Evolutionary conservation across 2,113 vertebrate genomes (phyloP).

Genomic region (Cervus canadensis): DNA sequence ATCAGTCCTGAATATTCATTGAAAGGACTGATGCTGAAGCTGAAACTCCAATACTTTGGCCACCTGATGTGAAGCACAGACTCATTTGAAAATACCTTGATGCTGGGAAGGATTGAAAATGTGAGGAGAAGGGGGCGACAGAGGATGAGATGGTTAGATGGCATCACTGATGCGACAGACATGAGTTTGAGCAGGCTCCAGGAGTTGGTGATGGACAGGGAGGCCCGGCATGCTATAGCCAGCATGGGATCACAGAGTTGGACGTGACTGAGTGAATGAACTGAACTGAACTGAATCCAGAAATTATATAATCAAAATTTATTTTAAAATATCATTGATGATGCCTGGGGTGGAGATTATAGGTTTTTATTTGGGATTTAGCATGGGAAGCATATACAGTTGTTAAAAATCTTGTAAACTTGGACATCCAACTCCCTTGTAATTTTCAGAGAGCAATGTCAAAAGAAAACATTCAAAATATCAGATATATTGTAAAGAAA

Average conservation of each 20-base stretch:
- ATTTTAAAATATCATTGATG: constrained; percentile 24
- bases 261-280: background rate
- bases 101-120: background rate
- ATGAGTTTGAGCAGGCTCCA: background rate
- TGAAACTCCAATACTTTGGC: background rate
- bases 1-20: background rate
- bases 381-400: background rate
- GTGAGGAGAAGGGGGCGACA: accelerated
- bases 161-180: background rate
- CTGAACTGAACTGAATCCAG: background rate
- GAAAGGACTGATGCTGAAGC: background rate
- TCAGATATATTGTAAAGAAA: background rate
- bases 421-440: background rate
- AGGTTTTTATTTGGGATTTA: constrained; percentile 18
- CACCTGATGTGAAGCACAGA: background rate
- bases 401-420: constrained; percentile 31
- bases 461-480: background rate
- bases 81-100: background rate
- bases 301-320: background rate
- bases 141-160: background rate
- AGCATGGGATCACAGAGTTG: background rate
- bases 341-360: background rate
- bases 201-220: background rate
- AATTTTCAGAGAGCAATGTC: background rate
- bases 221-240: background rate